phyloP scores from a whole-genome alignment of 2,113 vertebrate species.

The Pagrus major region DNA sequence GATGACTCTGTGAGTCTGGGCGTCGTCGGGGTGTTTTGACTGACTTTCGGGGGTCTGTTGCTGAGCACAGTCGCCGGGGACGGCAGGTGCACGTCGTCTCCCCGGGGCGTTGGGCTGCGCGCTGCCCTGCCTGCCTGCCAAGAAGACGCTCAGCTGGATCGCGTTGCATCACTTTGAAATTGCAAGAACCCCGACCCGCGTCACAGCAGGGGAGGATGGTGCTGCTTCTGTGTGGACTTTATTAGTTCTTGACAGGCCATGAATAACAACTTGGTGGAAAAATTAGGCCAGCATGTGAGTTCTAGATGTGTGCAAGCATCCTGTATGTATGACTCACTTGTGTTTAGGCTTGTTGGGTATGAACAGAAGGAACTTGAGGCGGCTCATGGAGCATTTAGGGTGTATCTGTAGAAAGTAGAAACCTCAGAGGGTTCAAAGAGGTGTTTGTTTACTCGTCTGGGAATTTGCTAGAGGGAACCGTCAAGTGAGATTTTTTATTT shows the following conservation, averaged over 20 bases:
- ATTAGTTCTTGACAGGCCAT: constrained; percentile 31
- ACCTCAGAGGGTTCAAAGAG: constrained; percentile 19
- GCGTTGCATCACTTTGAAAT: constrained; percentile 68
- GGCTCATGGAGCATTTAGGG: background rate
- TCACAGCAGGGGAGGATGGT: constrained; percentile 12
- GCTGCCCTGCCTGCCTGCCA: constrained; percentile 48
- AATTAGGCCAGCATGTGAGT: constrained; percentile 24
- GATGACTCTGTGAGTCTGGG: background rate
- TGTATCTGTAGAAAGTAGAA: constrained; percentile 54
- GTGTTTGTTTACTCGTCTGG: constrained; percentile 55
- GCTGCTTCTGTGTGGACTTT: constrained; percentile 28
- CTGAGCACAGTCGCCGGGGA: constrained; percentile 57
- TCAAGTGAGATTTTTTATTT: constrained; percentile 13
- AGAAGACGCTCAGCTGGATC: constrained; percentile 52
- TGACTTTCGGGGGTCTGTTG: constrained; percentile 39
- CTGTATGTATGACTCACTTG: background rate
- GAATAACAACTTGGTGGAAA: constrained; percentile 12
- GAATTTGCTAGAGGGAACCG: constrained; percentile 32
- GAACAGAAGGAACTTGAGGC: constrained; percentile 36
- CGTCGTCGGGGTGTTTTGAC: constrained; percentile 12
- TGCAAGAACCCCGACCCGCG: constrained; percentile 30
- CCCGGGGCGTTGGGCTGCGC: constrained; percentile 7
- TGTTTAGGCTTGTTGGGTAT: constrained; percentile 12
- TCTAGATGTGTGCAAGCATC: background rate
- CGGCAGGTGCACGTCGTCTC: constrained; percentile 67